A percentile compares a stretch with the other conserved stretches of the same genome.
Conservation (phyloP, 2,797 vertebrate species). For the Leptatherina wallacei region DNA sequence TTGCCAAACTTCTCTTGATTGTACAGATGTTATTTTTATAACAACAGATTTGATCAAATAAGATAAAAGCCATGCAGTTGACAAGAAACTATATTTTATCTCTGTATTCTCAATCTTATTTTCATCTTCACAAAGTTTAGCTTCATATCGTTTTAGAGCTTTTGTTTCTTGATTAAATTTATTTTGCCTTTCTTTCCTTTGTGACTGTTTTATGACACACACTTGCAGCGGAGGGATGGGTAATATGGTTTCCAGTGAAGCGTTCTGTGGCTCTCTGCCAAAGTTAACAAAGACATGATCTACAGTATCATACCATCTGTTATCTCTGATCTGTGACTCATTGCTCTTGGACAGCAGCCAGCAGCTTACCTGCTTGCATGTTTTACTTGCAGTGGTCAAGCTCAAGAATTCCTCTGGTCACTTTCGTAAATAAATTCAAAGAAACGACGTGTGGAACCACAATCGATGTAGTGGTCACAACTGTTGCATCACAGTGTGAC, state of each 20-base stretch:
- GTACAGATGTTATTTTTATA: conserved; percentile 53
- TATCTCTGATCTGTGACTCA: conserved; percentile 73
- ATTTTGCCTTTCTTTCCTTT: conserved; percentile 60
- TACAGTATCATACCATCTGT: conserved; percentile 73
- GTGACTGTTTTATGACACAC: conserved; percentile 44
- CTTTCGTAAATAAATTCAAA: conserved; percentile 23
- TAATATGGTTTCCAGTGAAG: conserved; percentile 59
- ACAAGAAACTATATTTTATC: conserved; percentile 29
- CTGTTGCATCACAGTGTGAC: neutral
- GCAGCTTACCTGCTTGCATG: conserved; percentile 51
- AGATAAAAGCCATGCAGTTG: neutral
- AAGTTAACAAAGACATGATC: conserved; percentile 78
- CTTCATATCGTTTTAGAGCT: conserved; percentile 16
- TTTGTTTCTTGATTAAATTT: conserved; percentile 51
- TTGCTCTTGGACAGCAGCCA: conserved; percentile 63
- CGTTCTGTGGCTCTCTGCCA: conserved; percentile 70
- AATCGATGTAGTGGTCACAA: neutral
- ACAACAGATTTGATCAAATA: conserved; percentile 53
- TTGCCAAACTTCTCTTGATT: conserved; percentile 54
- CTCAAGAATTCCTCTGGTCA: conserved; percentile 19
- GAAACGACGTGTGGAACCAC: neutral
- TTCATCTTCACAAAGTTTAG: conserved; percentile 27
- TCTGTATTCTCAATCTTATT: conserved; percentile 2
- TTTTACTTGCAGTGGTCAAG: conserved; percentile 36
- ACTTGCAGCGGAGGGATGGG: conserved; percentile 40